Evolutionary conservation across 2,113 vertebrate genomes (phyloP), one percentile per base, ranked within the genome.

Genomic region (Seriola rivoliana): DNA sequence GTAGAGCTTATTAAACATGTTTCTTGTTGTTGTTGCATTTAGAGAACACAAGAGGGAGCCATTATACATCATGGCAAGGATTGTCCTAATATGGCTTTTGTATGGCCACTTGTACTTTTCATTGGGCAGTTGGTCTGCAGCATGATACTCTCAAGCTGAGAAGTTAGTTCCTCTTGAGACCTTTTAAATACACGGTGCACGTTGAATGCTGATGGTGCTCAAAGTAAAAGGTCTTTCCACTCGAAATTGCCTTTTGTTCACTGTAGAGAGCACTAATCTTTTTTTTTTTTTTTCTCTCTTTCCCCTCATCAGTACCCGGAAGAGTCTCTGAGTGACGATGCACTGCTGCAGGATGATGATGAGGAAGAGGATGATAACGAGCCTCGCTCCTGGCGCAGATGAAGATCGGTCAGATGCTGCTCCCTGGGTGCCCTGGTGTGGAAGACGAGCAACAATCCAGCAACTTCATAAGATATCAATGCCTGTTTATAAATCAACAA

Each of bases 311-410:
- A 99, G 98, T 98, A 97, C 93, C 97, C 96, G 82, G 97, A 98
- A 84, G 97, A 98, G 88, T 96, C 98, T 36, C 93, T 99, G 92
- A 96, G 97, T 80, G 98, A 98, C 79, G 97, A 99, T 79, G 96
- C 96, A 0, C 93, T 99, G 91, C 96, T 99, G 93, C 97, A 98
- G 94, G 97, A 99, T 21, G 98, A 99, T 42, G 98, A 99, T 68
- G 98, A 99, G 91, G 98, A 99, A 80, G 98, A 99, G 36, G 98
- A 99, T 0, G 97, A 98, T 90, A 98, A 98, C 58, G 97, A 99
- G 93, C 96, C 98, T 81, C 97, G 97, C 81, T 95, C 97, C 1
- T 99, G 98, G 97, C 96, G 98, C 91, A 99, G 98, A 99, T 99
- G 97, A 99, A 93, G 80, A 92, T 72, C 54, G 7, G 42, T 36